Conservation (phyloP, 1,140 invertebrate species). For the Drosophila auraria region DNA sequence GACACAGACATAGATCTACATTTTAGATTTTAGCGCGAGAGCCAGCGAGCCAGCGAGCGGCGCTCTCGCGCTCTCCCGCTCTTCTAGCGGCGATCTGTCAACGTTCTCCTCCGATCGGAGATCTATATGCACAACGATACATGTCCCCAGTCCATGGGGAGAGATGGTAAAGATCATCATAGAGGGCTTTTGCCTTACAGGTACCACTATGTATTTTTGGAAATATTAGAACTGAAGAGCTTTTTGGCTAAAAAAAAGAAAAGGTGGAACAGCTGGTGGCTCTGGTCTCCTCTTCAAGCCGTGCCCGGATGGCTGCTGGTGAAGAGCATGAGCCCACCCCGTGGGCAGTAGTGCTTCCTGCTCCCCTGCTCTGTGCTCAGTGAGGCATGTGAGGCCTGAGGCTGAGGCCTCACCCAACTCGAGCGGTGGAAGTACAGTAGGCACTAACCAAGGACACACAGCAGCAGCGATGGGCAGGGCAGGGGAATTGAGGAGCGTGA, state of each 20-base stretch:
- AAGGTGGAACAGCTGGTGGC: not conserved
- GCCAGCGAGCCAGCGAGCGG: constrained; percentile 8
- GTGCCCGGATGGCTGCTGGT: not conserved
- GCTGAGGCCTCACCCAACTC: not conserved
- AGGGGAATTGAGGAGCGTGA: not conserved
- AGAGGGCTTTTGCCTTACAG: not conserved
- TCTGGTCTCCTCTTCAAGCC: not conserved
- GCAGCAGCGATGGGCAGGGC: not conserved
- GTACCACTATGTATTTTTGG: no score
- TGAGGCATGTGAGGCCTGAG: constrained; percentile 11
- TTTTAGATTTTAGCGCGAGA: constrained; percentile 26
- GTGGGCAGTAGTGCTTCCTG: not conserved
- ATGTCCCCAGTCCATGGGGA: constrained; percentile 8
- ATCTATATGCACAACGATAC: not conserved
- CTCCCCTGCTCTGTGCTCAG: constrained; percentile 1
- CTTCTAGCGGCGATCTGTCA: constrained; percentile 6
- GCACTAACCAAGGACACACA: constrained; percentile 58
- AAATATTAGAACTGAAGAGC: not conserved
- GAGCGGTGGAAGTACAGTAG: constrained; percentile 18
- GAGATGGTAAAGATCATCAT: not conserved
- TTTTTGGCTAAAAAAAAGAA: not conserved
- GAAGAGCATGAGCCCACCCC: constrained; percentile 8
- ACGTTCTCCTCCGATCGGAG: constrained; percentile 2
- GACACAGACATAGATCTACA: constrained; percentile 37
- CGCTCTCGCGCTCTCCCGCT: constrained; percentile 4